Conservation (phyloP, 2,113 vertebrate species). For the Salvelinus alpinus region DNA sequence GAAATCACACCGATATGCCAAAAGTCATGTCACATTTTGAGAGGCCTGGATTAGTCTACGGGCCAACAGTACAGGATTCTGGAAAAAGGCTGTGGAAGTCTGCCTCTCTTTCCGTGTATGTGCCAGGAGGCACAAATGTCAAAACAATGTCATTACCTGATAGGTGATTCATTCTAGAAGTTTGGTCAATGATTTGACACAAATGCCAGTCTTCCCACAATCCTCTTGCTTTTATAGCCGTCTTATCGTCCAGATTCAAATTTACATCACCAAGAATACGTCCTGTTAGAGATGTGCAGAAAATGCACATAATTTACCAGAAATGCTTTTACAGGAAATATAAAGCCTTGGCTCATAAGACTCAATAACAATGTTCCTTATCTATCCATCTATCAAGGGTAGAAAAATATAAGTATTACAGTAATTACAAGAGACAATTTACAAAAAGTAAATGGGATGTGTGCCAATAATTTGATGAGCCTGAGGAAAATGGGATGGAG, state of each 20-base stretch:
- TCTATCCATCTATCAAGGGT: background rate
- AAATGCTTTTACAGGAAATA: background rate
- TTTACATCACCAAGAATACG: conserved; percentile 80
- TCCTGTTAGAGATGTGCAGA: conserved; percentile 55
- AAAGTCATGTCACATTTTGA: no score
- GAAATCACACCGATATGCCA: no score
- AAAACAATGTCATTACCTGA: conserved; percentile 65
- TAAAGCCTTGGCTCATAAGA: background rate
- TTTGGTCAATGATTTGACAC: conserved; percentile 79
- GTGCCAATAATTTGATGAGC: no score
- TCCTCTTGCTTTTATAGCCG: conserved; percentile 77
- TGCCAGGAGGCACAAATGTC: background rate
- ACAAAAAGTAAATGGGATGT: no score
- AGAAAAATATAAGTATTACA: background rate
- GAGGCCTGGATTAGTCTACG: no score
- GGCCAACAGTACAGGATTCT: no score
- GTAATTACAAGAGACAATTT: no score
- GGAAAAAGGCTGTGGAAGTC: no score
- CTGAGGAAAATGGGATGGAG: background rate
- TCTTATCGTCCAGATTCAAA: conserved; percentile 78
- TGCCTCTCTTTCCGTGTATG: no score
- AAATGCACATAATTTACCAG: conserved; percentile 10
- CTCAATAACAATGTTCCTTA: no score
- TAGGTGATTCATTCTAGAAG: conserved; percentile 74
- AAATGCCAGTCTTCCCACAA: conserved; percentile 83